phyloP scores from a whole-genome alignment of 2,113 vertebrate species.

The Crypturellus undulatus region DNA sequence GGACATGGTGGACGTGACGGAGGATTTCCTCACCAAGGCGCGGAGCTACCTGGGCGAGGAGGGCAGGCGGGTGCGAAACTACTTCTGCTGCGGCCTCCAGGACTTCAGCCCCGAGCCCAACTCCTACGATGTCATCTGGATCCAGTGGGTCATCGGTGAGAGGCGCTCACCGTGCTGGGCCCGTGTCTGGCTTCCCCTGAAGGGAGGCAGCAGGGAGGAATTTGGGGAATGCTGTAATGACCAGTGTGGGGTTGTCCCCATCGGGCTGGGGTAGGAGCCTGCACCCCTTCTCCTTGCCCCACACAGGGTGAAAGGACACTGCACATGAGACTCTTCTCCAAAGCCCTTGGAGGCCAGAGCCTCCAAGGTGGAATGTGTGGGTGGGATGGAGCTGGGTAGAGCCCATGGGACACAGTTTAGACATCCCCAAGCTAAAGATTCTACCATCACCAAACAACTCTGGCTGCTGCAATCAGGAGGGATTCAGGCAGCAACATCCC shows the following conservation, averaged over 20 bases:
- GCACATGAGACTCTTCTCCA: too few relatives aligned
- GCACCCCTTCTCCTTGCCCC: not conserved
- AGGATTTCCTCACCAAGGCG: constrained; percentile 93
- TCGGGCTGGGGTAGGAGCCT: fast-evolving
- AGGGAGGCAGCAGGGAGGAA: fast-evolving
- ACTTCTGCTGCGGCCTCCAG: constrained; percentile 92
- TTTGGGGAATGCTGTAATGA: not conserved
- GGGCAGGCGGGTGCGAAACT: constrained; percentile 87
- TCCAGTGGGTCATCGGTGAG: constrained; percentile 99
- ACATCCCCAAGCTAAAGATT: not conserved
- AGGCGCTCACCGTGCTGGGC: fast-evolving
- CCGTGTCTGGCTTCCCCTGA: fast-evolving
- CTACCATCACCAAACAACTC: not conserved
- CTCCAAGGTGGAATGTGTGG: not conserved
- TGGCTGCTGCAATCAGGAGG: not conserved
- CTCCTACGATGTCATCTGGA: constrained; percentile 96
- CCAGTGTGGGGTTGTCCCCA: not conserved
- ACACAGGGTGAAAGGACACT: not conserved
- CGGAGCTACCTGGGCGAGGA: constrained; percentile 91
- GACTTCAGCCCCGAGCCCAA: constrained; percentile 88
- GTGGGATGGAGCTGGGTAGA: not conserved
- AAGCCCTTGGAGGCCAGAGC: not conserved
- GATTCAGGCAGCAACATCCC: not conserved
- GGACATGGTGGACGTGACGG: constrained; percentile 95
- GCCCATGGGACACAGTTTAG: not conserved